Percentiles rank a stretch among this genome's conserved stretches.
Evolutionary conservation across 1,140 invertebrate species (phyloP).

Genomic region (Neoseiulus cucumeris): DNA sequence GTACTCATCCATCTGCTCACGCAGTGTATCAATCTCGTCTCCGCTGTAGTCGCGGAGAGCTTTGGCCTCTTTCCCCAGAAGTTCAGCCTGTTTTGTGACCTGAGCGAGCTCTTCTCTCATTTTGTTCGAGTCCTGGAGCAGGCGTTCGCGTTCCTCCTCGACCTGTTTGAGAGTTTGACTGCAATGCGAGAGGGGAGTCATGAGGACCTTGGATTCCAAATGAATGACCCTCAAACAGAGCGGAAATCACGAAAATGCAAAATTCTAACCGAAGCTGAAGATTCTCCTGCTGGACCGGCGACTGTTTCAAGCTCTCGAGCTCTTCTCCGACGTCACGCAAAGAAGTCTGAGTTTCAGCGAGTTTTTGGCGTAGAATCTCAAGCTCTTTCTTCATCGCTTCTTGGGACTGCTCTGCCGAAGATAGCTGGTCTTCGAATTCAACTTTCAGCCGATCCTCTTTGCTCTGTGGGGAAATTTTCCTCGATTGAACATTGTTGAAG

Average conservation of each 20-base stretch:
- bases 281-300: conserved; percentile 3
- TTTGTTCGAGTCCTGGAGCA: neutral
- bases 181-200: no score
- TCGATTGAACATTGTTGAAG: no score
- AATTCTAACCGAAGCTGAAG: neutral
- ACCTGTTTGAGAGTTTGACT: neutral
- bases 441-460: no score
- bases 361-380: no score
- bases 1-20: conserved; percentile 20
- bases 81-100: conserved; percentile 19
- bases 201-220: no score
- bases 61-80: conserved; percentile 12
- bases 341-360: no score
- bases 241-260: no score
- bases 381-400: no score
- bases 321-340: neutral
- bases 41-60: conserved; percentile 21
- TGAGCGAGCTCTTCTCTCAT: conserved; percentile 17
- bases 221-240: no score
- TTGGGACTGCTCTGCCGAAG: no score
- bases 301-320: neutral
- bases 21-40: conserved; percentile 29
- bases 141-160: conserved; percentile 1
- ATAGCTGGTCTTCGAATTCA: no score
- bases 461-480: no score